These are phyloP conservation scores for Scelioninae gen. 1 DNA, from an alignment of 2,888 invertebrate genomes.

Conservation along the genomic window DNA sequence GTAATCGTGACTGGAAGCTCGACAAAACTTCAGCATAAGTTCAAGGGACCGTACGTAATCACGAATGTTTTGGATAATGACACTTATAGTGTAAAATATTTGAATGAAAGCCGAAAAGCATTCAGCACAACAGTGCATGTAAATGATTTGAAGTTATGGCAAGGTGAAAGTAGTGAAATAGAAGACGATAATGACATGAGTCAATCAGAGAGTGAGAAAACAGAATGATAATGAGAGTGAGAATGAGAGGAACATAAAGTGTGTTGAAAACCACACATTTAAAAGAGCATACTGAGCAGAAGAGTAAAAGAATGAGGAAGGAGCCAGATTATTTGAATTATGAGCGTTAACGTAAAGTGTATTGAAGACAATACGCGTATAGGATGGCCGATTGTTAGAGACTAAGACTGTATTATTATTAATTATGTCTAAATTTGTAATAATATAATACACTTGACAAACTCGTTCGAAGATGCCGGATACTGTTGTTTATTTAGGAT, in stretches of 20 bases:
- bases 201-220: background rate
- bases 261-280: too few species aligned
- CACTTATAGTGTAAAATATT: constrained; percentile 20
- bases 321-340: background rate
- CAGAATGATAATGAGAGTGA: constrained; percentile 3
- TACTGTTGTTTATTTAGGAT: too few species aligned
- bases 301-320: background rate
- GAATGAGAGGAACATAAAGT: background rate
- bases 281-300: too few species aligned
- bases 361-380: constrained; percentile 15
- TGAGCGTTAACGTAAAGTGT: background rate
- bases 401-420: too few species aligned
- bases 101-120: constrained; percentile 14
- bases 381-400: constrained; percentile 28
- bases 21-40: too few species aligned
- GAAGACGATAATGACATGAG: too few species aligned
- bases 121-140: constrained; percentile 25
- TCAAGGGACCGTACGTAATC: too few species aligned
- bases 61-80: constrained; percentile 4
- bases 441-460: too few species aligned
- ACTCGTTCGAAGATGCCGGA: too few species aligned
- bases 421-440: too few species aligned
- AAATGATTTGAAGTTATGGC: constrained; percentile 15
- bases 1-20: too few species aligned
- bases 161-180: background rate